phyloP scores from a whole-genome alignment of 2,113 vertebrate genomes.

The Oophaga pumilio region DNA sequence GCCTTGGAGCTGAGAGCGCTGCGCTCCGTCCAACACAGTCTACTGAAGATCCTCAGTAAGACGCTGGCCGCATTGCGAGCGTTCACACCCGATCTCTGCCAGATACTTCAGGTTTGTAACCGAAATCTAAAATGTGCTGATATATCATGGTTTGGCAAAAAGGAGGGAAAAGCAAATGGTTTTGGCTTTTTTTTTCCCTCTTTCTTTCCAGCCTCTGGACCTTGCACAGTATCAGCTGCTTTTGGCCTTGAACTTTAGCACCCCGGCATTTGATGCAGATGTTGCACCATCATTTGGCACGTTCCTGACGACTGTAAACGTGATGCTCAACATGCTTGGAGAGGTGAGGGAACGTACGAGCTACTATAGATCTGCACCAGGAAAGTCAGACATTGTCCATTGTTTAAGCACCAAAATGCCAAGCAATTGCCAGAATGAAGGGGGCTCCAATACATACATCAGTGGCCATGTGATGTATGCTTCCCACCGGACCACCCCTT shows the following conservation, averaged over 20 bases:
- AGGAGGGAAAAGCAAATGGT: background rate
- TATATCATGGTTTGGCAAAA: too few species aligned
- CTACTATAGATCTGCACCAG: too few species aligned
- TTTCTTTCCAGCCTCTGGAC: slow-evolving; percentile 83
- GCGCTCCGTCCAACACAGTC: slow-evolving; percentile 87
- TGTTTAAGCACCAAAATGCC: too few species aligned
- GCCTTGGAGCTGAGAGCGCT: slow-evolving; percentile 86
- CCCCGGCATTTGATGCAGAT: slow-evolving; percentile 91
- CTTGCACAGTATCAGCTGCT: slow-evolving; percentile 90
- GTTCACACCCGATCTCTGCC: slow-evolving; percentile 96
- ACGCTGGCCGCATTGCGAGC: slow-evolving; percentile 89
- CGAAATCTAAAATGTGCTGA: background rate
- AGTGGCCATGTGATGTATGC: too few species aligned
- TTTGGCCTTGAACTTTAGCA: slow-evolving; percentile 92
- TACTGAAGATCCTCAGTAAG: slow-evolving; percentile 97
- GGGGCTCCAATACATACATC: too few species aligned
- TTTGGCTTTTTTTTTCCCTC: background rate
- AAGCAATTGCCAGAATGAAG: too few species aligned
- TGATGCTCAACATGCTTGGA: slow-evolving; percentile 90
- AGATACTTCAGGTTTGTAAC: slow-evolving; percentile 91
- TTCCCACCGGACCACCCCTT: too few species aligned
- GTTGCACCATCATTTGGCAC: slow-evolving; percentile 96
- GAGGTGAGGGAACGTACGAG: slow-evolving; percentile 74
- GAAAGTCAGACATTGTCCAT: too few species aligned
- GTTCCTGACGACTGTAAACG: slow-evolving; percentile 91